Evolutionary conservation across 2,888 invertebrate species (phyloP).

Genomic region (Lasioglossum figueresi): DNA sequence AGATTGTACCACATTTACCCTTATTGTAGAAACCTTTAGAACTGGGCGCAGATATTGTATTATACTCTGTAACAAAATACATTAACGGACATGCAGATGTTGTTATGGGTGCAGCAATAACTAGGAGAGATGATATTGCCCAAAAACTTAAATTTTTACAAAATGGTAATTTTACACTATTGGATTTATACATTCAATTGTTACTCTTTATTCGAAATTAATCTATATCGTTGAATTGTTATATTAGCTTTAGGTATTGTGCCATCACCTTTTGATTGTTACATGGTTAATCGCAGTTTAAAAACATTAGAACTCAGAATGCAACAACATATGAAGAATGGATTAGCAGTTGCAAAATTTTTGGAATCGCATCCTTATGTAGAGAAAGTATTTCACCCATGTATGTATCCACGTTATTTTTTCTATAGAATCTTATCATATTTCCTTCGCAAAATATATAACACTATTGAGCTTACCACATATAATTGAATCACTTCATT

Average conservation of each 20-base stretch:
- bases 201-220: not conserved
- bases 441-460: not conserved
- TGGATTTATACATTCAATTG: not conserved
- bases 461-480: not conserved
- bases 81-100: constrained; percentile 99
- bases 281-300: constrained; percentile 95
- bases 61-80: constrained; percentile 98
- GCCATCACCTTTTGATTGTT: constrained; percentile 98
- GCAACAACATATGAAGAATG: constrained; percentile 93
- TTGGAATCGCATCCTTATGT: constrained; percentile 92
- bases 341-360: constrained; percentile 91
- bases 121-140: constrained; percentile 90
- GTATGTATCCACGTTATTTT: constrained; percentile 80
- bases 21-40: constrained; percentile 91
- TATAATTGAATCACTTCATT: not conserved
- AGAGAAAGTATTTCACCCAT: constrained; percentile 93
- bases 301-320: constrained; percentile 97
- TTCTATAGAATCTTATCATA: not conserved
- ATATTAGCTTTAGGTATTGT: constrained; percentile 93
- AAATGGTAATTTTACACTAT: constrained; percentile 87
- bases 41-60: constrained; percentile 95
- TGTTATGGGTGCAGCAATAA: constrained; percentile 95
- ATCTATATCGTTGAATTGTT: constrained; percentile 16
- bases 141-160: constrained; percentile 92
- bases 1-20: not conserved